Conservation (phyloP, 1,140 invertebrate genomes). For the Musca domestica region DNA sequence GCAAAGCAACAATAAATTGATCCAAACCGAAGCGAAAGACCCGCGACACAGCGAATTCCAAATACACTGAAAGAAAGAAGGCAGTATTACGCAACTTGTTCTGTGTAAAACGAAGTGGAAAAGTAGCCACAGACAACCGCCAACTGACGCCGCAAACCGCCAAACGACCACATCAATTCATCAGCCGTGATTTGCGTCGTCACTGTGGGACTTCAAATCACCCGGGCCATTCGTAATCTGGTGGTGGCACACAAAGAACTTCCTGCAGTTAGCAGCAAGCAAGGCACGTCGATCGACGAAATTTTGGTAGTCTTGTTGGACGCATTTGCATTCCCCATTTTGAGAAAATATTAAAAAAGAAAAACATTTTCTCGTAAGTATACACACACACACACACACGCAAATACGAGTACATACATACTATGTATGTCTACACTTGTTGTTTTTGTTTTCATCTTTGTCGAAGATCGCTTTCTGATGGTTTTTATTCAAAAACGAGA, state of each 20-base stretch:
- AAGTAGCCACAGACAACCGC: conserved; percentile 10
- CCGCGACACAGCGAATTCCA: neutral
- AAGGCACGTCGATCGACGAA: neutral
- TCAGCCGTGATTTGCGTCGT: neutral
- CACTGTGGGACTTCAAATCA: neutral
- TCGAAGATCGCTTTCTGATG: no score
- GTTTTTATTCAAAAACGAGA: no score
- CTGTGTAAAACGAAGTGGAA: conserved; percentile 12
- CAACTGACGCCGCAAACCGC: neutral
- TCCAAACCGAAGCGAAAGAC: neutral
- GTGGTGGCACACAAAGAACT: conserved; percentile 13
- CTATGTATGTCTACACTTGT: no score
- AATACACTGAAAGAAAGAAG: conserved; percentile 27
- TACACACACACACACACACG: neutral
- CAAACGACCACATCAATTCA: neutral
- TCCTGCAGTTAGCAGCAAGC: conserved; percentile 14
- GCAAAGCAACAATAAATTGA: neutral
- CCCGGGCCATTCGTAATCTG: conserved; percentile 1
- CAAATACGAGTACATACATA: no score
- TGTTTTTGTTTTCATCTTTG: no score
- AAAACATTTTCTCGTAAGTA: conserved; percentile 18
- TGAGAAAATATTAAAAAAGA: neutral
- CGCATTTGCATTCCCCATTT: conserved; percentile 12
- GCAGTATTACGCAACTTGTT: conserved; percentile 27
- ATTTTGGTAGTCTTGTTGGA: neutral